Conservation (phyloP, 2,888 invertebrate species). For the Tenthredo mesomela region DNA sequence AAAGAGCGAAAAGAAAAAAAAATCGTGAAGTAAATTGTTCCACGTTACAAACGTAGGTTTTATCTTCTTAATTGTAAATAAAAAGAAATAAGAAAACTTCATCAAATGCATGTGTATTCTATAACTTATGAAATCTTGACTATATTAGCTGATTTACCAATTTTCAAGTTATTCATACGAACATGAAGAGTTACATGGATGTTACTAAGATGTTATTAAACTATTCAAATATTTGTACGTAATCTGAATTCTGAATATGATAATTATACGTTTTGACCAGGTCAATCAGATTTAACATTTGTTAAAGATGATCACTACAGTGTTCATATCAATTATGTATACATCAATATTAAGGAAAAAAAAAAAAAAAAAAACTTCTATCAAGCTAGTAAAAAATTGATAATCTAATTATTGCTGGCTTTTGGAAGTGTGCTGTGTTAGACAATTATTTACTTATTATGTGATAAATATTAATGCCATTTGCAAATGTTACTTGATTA, state of each 20-base stretch:
- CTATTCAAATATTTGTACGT: background rate
- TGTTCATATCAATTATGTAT: conserved; percentile 12
- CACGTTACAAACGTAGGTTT: background rate
- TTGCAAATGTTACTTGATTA: conserved; percentile 35
- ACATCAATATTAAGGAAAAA: background rate
- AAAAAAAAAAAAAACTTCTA: background rate
- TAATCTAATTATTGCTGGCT: background rate
- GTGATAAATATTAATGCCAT: conserved; percentile 40
- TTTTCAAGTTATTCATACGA: background rate
- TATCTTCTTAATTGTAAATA: background rate
- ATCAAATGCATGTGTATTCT: background rate
- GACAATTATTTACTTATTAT: conserved; percentile 4
- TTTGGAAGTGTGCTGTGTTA: background rate
- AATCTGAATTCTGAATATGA: background rate
- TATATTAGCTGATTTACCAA: background rate
- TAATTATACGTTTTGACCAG: background rate
- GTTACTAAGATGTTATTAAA: background rate
- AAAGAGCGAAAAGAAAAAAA: background rate
- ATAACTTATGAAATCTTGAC: background rate
- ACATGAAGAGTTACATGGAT: background rate
- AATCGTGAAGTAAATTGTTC: background rate
- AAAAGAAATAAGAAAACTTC: background rate
- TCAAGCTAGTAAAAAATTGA: background rate
- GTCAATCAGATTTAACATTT: background rate
- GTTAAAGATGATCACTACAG: background rate